Percentiles rank a stretch among this genome's conserved stretches.
These are phyloP conservation scores for Neria commutata DNA, from an alignment of 2,888 invertebrate species.

Conservation along the genomic window DNA sequence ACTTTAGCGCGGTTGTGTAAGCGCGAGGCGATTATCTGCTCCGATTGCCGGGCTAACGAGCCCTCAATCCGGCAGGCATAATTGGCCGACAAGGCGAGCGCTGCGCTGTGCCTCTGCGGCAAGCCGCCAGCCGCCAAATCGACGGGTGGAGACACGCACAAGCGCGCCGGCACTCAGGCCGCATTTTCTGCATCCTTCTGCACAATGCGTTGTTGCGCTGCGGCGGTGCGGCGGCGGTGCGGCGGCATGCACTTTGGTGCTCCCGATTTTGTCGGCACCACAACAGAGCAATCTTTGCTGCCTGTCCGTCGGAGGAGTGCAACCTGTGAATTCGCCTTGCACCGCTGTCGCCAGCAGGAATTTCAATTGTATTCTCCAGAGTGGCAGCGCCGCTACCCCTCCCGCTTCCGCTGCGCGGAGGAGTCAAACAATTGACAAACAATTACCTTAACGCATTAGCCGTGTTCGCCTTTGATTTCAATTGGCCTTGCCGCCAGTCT, in stretches of 20 bases:
- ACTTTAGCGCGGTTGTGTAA: conserved; percentile 38
- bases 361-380: conserved; percentile 18
- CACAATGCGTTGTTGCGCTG: no score
- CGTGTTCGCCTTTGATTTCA: conserved; percentile 37
- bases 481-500: neutral
- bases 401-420: conserved; percentile 35
- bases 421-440: conserved; percentile 59
- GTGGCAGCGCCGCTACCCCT: neutral
- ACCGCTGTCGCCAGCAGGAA: conserved; percentile 29
- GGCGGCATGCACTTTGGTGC: neutral
- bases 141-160: neutral
- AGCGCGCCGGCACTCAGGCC: neutral
- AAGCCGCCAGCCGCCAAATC: neutral
- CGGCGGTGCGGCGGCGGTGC: no score
- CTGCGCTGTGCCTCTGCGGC: neutral
- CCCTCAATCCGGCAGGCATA: conserved; percentile 37
- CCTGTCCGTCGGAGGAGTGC: no score
- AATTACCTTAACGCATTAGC: conserved; percentile 57
- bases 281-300: no score
- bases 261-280: conserved; percentile 2
- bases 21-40: conserved; percentile 47
- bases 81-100: conserved; percentile 24
- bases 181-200: conserved; percentile 5
- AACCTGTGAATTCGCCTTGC: conserved; percentile 4
- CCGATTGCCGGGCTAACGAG: conserved; percentile 49